phyloP scores from a whole-genome alignment of 2,113 vertebrate species.

The Cynocephalus volans region DNA sequence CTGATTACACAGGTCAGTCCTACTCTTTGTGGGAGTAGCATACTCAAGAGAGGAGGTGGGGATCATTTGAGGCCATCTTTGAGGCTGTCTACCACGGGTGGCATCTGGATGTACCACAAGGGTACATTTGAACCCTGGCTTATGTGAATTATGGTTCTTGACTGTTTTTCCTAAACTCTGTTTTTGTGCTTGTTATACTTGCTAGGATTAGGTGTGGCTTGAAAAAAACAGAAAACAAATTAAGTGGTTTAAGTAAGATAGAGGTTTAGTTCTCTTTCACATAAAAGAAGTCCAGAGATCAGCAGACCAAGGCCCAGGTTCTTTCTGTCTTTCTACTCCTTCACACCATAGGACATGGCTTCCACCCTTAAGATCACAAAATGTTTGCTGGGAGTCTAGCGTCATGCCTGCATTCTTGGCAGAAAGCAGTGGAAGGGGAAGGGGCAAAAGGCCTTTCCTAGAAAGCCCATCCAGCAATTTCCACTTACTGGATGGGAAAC shows the following conservation, averaged over 20 bases:
- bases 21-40: not conserved
- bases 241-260: not conserved
- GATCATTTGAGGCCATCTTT: not conserved
- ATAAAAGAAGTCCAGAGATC: constrained; percentile 2
- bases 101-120: not conserved
- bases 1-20: not conserved
- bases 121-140: not conserved
- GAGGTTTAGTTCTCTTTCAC: constrained; percentile 30
- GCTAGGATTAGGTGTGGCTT: not conserved
- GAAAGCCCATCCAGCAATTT: not conserved
- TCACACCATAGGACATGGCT: not conserved
- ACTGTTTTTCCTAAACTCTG: not conserved
- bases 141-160: not conserved
- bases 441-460: not conserved
- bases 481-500: not conserved
- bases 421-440: not conserved
- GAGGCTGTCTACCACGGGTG: not conserved
- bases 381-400: not conserved
- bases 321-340: not conserved
- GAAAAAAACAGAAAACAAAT: constrained; percentile 47
- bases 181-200: not conserved
- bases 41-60: not conserved
- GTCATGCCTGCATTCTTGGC: not conserved
- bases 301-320: not conserved
- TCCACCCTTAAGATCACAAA: not conserved